Base-by-base conservation (phyloP, 1,140 invertebrate species). In the Heliconius nattereri region DNA sequence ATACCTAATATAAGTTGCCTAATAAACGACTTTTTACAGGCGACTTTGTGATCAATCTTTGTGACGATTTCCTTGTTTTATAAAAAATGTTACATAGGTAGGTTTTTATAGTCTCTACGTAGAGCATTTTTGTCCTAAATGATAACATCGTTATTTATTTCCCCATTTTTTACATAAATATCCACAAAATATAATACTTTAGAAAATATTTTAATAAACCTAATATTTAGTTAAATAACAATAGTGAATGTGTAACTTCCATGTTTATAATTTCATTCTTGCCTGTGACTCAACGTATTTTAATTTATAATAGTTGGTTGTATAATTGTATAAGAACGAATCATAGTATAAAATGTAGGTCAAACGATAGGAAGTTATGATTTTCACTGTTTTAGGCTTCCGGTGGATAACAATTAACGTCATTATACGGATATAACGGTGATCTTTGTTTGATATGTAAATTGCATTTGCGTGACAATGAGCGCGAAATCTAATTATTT, bases 371-470 rank as follows among this genome's bases (percentile, higher is more conserved):
- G 80, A 85, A 82, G 78, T 80, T 84, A 85, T 85, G 85, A 81
- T 83, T 84, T 87, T 79, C 84, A 86, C 83, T 87, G 84, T 84
- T 84, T 84, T 82, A 84, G 78, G 80, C 81, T 84, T 84, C 85
- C 81, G 83, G 73, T 77, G 29, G 57, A 66, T 75, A 76, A 76
- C 78, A 79, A 79, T 57, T 79, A 79, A 29, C 54, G 73, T 60
- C 78, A 74, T 57, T 72, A 76, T 75, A 76, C 89, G 90, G 90
- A 86, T 85, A 84, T 79, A 75, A 82, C 81, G 81, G 83, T 81
- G 73, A 80, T 84, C 83, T 88, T 90, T 90, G 89, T 92, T 89
- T 85, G 76, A 75, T 23, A 73, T 81, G 78, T 84, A 45, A 86
- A 87, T 89, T 89, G 83, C 57, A 83, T 78, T 74, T 70, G 54